phyloP scores from a whole-genome alignment of 2,888 invertebrate genomes.

The Pogonocherus hispidulus region DNA sequence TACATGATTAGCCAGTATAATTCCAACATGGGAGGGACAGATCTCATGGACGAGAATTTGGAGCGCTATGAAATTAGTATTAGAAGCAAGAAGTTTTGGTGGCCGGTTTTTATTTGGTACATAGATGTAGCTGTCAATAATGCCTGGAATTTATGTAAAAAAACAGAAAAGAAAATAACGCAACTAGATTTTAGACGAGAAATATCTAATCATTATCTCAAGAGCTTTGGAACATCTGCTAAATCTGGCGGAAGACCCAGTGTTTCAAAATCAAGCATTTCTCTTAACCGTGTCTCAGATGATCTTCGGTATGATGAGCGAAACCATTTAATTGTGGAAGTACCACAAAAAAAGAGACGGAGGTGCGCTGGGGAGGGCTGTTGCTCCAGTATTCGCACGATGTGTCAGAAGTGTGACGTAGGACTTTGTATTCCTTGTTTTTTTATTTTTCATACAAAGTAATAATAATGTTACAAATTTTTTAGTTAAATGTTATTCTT shows the following conservation, averaged over 20 bases:
- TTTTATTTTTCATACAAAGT: slow-evolving; percentile 23
- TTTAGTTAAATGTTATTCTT: too few relatives aligned
- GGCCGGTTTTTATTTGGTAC: slow-evolving; percentile 34
- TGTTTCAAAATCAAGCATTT: slow-evolving; percentile 11
- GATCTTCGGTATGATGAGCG: slow-evolving; percentile 37
- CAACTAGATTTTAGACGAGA: slow-evolving; percentile 35
- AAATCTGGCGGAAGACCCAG: slow-evolving; percentile 34
- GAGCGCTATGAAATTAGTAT: slow-evolving; percentile 32
- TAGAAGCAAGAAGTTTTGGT: slow-evolving; percentile 37
- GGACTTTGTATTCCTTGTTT: slow-evolving; percentile 30
- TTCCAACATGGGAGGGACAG: slow-evolving; percentile 45
- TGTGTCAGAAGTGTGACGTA: slow-evolving; percentile 40
- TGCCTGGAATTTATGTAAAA: slow-evolving; percentile 30
- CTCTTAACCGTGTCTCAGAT: slow-evolving; percentile 24
- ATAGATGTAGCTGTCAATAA: slow-evolving; percentile 36
- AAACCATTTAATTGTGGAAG: slow-evolving; percentile 36
- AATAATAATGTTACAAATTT: neutral
- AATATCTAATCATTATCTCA: slow-evolving; percentile 38
- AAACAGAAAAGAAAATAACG: slow-evolving; percentile 7
- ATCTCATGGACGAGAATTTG: slow-evolving; percentile 35
- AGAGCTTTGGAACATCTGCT: slow-evolving; percentile 26
- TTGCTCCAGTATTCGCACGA: slow-evolving; percentile 31
- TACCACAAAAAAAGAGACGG: slow-evolving; percentile 36
- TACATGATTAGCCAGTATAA: slow-evolving; percentile 37
- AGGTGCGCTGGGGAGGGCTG: slow-evolving; percentile 43